phyloP scores from a whole-genome alignment of 2,113 vertebrate genomes.

The Percopsis transmontana region DNA sequence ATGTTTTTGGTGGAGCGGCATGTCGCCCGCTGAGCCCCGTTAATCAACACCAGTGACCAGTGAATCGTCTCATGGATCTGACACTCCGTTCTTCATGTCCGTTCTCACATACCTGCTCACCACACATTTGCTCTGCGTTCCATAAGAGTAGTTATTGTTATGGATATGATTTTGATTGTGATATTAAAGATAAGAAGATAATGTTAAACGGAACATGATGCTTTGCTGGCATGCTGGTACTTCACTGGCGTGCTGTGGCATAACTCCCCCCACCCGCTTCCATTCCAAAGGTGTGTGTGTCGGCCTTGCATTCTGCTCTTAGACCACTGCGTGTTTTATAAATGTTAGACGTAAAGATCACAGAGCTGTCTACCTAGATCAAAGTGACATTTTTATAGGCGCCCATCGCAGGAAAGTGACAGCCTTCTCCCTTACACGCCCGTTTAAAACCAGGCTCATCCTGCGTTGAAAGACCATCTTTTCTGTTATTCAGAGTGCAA shows the following conservation, averaged over 20 bases:
- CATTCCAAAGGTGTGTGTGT: too few relatives aligned
- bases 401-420: background rate
- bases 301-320: too few relatives aligned
- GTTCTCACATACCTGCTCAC: background rate
- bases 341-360: too few relatives aligned
- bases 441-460: background rate
- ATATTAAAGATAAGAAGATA: background rate
- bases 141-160: background rate
- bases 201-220: background rate
- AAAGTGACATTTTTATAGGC: background rate
- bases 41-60: background rate
- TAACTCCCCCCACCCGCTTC: too few relatives aligned
- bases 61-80: background rate
- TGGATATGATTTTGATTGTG: background rate
- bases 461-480: slow-evolving; percentile 29
- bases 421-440: background rate
- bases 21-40: background rate
- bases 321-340: too few relatives aligned
- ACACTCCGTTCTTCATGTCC: too few relatives aligned
- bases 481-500: slow-evolving; percentile 38
- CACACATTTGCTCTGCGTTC: background rate
- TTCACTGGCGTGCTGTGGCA: too few relatives aligned
- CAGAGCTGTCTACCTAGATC: too few relatives aligned
- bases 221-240: too few relatives aligned
- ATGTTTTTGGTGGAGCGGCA: background rate